A percentile compares a stretch with the other conserved stretches of the same genome.
These are phyloP conservation scores for Pomatostomus ruficeps DNA, from an alignment of 2,113 vertebrate genomes.

Conservation along the genomic window DNA sequence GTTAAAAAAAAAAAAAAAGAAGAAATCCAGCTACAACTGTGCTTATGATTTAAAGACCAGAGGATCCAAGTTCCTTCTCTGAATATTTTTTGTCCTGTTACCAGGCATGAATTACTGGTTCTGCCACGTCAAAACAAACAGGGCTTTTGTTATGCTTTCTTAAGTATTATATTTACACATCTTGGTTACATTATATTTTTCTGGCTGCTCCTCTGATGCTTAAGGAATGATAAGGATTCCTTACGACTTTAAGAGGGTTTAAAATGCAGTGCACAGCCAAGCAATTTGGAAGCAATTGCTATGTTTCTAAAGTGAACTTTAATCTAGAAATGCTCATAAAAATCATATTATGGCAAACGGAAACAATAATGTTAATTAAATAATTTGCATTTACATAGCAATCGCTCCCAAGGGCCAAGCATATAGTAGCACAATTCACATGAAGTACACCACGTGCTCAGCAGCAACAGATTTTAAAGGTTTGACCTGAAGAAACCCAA, in stretches of 20 bases:
- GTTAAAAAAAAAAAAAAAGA: too few relatives aligned
- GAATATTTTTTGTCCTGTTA: neutral
- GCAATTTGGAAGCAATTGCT: conserved; percentile 50
- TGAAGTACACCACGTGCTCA: neutral
- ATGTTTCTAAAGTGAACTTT: conserved; percentile 56
- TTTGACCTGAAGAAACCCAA: neutral
- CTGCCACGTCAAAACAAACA: neutral
- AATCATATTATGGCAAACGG: conserved; percentile 54
- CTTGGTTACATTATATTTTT: neutral
- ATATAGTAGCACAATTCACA: conserved; percentile 15
- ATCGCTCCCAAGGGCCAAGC: conserved; percentile 43
- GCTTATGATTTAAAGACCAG: neutral
- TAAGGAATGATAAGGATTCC: conserved; percentile 18
- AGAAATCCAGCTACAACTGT: neutral
- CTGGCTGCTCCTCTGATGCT: neutral
- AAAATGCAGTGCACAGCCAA: conserved; percentile 35
- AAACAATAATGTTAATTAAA: conserved; percentile 66
- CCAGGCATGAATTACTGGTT: neutral
- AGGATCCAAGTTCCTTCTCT: neutral
- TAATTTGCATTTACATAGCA: conserved; percentile 58
- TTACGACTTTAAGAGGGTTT: neutral
- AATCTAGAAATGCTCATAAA: conserved; percentile 63
- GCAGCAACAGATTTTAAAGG: neutral
- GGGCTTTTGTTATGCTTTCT: neutral
- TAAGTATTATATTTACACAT: conserved; percentile 12